Percentiles rank a stretch among this genome's conserved stretches.
Conservation (phyloP, 2,797 vertebrate genomes). For the Trachurus trachurus region DNA sequence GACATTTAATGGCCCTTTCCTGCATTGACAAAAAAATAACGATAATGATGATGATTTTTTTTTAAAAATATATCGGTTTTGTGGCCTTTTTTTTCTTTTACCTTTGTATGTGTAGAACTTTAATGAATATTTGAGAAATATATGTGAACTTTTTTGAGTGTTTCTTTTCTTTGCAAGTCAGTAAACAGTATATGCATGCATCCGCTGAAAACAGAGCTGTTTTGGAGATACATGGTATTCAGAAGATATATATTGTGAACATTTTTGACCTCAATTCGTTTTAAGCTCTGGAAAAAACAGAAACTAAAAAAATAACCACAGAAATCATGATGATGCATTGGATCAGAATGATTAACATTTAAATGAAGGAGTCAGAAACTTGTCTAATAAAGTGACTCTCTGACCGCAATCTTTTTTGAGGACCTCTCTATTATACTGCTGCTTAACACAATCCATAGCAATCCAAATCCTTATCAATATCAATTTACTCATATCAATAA, state of each 20-base stretch:
- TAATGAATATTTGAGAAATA: not conserved
- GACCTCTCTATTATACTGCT: conserved; percentile 89
- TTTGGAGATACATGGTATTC: not conserved
- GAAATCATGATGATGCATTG: conserved; percentile 12
- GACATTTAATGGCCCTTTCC: conserved; percentile 29
- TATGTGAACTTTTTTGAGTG: not conserved
- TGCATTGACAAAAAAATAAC: not conserved
- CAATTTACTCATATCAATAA: conserved; percentile 99
- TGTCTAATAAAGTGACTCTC: conserved; percentile 83
- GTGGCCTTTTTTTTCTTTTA: not conserved
- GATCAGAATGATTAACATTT: conserved; percentile 46
- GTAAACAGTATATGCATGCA: not conserved
- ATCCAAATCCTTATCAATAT: conserved; percentile 97
- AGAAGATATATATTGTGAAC: not conserved
- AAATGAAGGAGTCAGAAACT: conserved; percentile 59
- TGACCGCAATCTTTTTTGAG: conserved; percentile 80
- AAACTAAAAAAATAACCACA: not conserved
- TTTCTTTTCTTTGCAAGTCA: not conserved
- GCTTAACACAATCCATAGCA: conserved; percentile 90
- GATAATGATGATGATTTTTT: not conserved
- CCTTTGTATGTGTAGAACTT: not conserved
- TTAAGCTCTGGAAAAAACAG: conserved; percentile 3
- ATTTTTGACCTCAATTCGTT: not conserved
- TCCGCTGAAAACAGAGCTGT: not conserved
- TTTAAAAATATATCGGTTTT: not conserved